phyloP scores from a whole-genome alignment of 2,113 vertebrate species.

The Perca schrenkii region DNA sequence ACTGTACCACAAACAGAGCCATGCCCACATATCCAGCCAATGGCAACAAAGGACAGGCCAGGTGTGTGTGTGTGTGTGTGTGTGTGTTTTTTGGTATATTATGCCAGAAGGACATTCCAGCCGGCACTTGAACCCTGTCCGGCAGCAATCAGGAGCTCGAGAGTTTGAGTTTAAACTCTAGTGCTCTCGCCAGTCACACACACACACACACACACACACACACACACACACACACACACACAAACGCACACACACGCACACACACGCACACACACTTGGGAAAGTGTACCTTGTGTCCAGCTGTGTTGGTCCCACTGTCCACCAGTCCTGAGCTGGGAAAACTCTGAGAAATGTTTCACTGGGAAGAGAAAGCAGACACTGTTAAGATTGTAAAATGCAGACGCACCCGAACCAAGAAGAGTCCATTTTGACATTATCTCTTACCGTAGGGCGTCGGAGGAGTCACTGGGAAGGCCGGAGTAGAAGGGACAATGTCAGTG shows the following conservation, averaged over 20 bases:
- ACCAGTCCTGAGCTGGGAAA: slow-evolving; percentile 53
- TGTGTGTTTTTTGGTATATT: slow-evolving; percentile 13
- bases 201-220: slow-evolving; percentile 1
- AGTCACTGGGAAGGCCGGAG: slow-evolving; percentile 88
- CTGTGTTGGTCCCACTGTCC: slow-evolving; percentile 68
- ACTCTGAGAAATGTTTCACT: slow-evolving; percentile 79
- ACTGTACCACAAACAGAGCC: slow-evolving; percentile 38
- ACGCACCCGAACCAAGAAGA: slow-evolving; percentile 5
- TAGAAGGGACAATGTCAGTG: slow-evolving; percentile 72
- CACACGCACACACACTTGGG: slow-evolving; percentile 25
- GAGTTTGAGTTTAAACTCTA: slow-evolving; percentile 47
- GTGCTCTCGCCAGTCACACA: slow-evolving; percentile 23
- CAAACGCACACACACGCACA: too few relatives aligned
- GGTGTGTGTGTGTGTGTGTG: slow-evolving; percentile 32
- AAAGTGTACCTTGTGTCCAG: slow-evolving; percentile 79
- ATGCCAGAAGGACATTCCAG: slow-evolving; percentile 61
- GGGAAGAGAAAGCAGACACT: slow-evolving; percentile 28
- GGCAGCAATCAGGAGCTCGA: slow-evolving; percentile 33
- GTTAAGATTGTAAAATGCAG: slow-evolving; percentile 48
- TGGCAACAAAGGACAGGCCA: slow-evolving; percentile 36
- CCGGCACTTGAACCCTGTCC: slow-evolving; percentile 52
- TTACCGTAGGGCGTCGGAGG: slow-evolving; percentile 90
- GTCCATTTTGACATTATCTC: slow-evolving; percentile 21
- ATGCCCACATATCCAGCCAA: slow-evolving; percentile 31
- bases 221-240: slow-evolving; percentile 27